Evolutionary conservation across 53 echinoderm and acorn worm species (phyloP), one percentile per base, ranked within the genome.

Genomic region (Patiria pectinifera): DNA sequence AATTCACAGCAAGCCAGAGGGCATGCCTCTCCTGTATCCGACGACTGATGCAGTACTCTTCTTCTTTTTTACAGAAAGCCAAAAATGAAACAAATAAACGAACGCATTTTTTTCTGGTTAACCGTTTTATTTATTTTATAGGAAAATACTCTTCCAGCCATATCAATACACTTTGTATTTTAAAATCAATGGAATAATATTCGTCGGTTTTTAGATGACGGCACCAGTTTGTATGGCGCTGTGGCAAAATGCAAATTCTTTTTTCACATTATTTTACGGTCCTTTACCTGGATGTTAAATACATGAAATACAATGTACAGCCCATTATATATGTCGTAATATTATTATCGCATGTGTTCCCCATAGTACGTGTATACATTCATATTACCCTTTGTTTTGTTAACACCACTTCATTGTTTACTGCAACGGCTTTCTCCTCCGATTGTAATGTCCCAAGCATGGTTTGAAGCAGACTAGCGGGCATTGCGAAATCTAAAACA

Each of bases 101-200:
- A 26, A 70, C 9, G 45, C 71, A 85, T 46, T 45, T 5, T 48
- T 21, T 71, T 18, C 62, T 69, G 63, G 66, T 44, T 66, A 44
- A 61, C 21, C 26, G 59, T 87, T 87, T 63, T 66, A 9, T 76
- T 60, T 44, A 15, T 25, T 87, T 87, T 87, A 59, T 87, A 87
- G 87, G 77, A 87, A 87, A 87, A 87, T 87, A 87, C 43, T 77
- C 78, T 87, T 87, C 87, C 87, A 78, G 16, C 87, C 60, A 61
- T 87, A 87, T 87, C 71, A 76, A 60, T 87, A 77, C 76, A 87
- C 76, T 26, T 77, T 59, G 24, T 44, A 59, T 83, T 83, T 77
- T 24, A 24, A 77, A 12, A 21, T 78, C 26, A 24, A 76, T 59
- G 62, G 78, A 87, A 77, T 84, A 87, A 16, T 26, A 48, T 87